Evolutionary conservation across 2,113 vertebrate genomes (phyloP).

Genomic region (Eulacestoma nigropectus): DNA sequence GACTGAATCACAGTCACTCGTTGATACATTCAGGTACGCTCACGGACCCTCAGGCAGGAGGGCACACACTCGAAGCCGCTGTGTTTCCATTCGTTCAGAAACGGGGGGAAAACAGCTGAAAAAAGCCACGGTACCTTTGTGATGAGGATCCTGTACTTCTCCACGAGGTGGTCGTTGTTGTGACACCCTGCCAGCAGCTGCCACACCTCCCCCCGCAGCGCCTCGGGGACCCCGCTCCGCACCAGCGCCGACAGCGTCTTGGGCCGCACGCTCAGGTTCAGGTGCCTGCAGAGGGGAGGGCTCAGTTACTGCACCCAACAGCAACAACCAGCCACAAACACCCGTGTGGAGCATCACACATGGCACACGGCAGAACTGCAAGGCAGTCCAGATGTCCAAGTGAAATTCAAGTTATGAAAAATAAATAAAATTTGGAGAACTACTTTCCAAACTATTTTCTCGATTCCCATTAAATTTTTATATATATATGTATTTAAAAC

Average conservation of each 20-base stretch:
- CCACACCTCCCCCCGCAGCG: constrained; percentile 96
- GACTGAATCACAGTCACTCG: fast-evolving
- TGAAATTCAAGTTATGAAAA: background rate
- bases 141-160: constrained; percentile 97
- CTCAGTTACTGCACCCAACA: background rate
- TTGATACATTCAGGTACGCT: background rate
- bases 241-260: constrained; percentile 87
- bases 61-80: fast-evolving
- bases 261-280: constrained; percentile 91
- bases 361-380: background rate
- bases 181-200: constrained; percentile 97
- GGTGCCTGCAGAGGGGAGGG: constrained; percentile 78
- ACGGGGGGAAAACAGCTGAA: fast-evolving
- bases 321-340: fast-evolving
- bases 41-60: background rate
- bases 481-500: background rate
- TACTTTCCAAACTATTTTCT: background rate
- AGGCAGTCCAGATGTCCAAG: fast-evolving
- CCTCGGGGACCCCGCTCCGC: constrained; percentile 92
- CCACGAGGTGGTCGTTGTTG: constrained; percentile 94
- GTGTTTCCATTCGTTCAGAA: background rate
- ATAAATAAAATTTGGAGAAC: background rate
- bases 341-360: background rate
- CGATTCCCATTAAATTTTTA: background rate
- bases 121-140: constrained; percentile 83